These are phyloP conservation scores for Pagetopsis macropterus DNA, from an alignment of 2,797 vertebrate species.

Conservation along the genomic window DNA sequence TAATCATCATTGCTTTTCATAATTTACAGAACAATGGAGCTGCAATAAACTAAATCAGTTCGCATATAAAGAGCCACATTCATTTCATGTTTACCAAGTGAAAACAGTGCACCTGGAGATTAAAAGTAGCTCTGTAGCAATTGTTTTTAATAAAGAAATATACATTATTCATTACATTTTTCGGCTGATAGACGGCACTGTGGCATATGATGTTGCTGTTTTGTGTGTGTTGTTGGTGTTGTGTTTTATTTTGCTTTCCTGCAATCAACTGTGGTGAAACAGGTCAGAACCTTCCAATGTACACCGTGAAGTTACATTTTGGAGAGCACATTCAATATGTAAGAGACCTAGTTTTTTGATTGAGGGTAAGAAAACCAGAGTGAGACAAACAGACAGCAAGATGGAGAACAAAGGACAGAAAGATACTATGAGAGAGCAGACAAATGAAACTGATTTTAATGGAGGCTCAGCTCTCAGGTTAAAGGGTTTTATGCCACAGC, in stretches of 20 bases:
- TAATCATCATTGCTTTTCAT: conserved; percentile 19
- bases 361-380: neutral
- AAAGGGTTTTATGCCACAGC: conserved; percentile 8
- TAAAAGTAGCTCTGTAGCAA: neutral
- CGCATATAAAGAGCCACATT: neutral
- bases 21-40: conserved; percentile 7
- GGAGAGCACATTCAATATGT: conserved; percentile 26
- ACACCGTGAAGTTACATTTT: conserved; percentile 10
- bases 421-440: conserved; percentile 6
- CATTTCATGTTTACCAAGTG: conserved; percentile 1
- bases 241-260: neutral
- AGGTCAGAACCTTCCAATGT: conserved; percentile 4
- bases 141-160: conserved; percentile 26
- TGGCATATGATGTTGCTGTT: neutral
- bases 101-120: neutral
- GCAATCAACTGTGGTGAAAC: conserved; percentile 26
- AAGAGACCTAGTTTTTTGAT: conserved; percentile 47
- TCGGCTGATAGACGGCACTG: neutral
- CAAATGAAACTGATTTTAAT: conserved; percentile 45
- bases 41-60: conserved; percentile 9
- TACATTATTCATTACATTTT: conserved; percentile 32
- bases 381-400: conserved; percentile 10
- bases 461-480: conserved; percentile 32
- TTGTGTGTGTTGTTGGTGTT: neutral
- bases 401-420: neutral